Conservation (phyloP, 2,888 invertebrate genomes). For the Microctonus brassicae region DNA sequence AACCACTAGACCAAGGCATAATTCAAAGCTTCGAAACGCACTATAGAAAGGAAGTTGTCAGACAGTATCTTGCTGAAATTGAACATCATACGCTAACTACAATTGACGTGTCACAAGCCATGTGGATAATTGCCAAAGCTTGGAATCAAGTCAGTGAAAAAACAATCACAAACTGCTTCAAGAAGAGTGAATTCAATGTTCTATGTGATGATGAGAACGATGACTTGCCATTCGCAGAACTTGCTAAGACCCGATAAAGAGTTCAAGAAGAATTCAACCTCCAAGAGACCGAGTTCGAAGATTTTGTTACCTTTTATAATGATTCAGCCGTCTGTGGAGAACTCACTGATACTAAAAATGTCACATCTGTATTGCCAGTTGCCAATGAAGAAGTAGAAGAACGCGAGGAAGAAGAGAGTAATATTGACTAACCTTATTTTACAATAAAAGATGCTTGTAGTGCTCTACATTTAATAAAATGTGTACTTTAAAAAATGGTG, state of each 20-base stretch:
- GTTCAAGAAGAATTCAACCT: conserved; percentile 14
- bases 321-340: conserved; percentile 35
- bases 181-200: conserved; percentile 34
- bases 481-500: conserved; percentile 6
- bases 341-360: conserved; percentile 35
- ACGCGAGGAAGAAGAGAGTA: neutral
- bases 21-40: conserved; percentile 41
- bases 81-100: conserved; percentile 15
- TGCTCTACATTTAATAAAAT: neutral
- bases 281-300: conserved; percentile 33
- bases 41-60: conserved; percentile 41
- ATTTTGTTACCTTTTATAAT: conserved; percentile 38
- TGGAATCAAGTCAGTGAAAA: conserved; percentile 35
- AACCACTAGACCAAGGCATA: conserved; percentile 44
- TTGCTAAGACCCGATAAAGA: no score
- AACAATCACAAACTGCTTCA: conserved; percentile 37
- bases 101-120: conserved; percentile 13
- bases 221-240: conserved; percentile 3
- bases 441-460: neutral
- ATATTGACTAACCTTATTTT: neutral
- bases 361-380: conserved; percentile 23
- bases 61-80: conserved; percentile 14
- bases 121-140: conserved; percentile 18
- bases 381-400: conserved; percentile 7
- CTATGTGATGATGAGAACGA: no score